Conservation (phyloP, 2,888 invertebrate genomes). For the Conistra vaccinii region DNA sequence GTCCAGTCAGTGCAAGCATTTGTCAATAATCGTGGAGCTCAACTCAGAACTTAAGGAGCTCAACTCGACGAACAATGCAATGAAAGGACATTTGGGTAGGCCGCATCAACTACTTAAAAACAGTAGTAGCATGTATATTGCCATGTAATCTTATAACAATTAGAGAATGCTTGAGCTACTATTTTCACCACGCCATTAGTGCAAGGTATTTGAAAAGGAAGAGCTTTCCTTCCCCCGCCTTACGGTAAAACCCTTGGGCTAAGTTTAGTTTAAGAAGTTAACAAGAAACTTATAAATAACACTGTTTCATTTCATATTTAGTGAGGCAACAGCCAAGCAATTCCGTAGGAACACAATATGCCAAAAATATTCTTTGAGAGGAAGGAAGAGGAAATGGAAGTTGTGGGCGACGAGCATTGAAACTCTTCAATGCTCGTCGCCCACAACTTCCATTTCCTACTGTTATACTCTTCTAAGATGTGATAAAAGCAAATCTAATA, state of each 20-base stretch:
- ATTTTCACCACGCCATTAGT: not conserved
- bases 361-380: not conserved
- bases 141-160: not conserved
- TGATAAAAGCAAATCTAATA: not conserved
- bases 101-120: too few species aligned
- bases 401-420: too few species aligned
- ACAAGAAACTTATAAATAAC: not conserved
- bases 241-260: not conserved
- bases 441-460: not conserved
- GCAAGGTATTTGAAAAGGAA: not conserved
- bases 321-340: not conserved
- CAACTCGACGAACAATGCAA: too few species aligned
- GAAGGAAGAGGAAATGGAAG: too few species aligned
- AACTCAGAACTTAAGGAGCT: too few species aligned
- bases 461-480: not conserved
- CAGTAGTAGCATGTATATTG: not conserved
- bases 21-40: too few species aligned
- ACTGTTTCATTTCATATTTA: not conserved
- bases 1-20: too few species aligned
- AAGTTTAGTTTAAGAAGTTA: not conserved
- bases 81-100: too few species aligned
- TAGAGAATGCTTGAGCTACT: not conserved
- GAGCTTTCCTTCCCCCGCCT: not conserved
- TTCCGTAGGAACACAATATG: not conserved
- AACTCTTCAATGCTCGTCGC: constrained; percentile 5